phyloP scores from a whole-genome alignment of 2,888 invertebrate genomes.

The Sphecodes monilicornis region DNA sequence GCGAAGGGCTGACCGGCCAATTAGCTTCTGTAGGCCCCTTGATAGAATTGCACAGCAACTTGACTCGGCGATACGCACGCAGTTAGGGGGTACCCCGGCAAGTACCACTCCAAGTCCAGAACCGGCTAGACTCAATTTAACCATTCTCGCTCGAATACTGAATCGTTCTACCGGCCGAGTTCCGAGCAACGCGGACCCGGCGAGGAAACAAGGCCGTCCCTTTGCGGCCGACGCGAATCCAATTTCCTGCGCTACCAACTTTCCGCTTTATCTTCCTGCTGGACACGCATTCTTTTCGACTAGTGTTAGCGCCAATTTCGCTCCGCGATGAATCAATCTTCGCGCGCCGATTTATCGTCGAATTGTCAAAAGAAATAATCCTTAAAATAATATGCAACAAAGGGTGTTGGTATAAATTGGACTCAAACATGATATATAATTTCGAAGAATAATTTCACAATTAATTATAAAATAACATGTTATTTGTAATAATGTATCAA shows the following conservation, averaged over 20 bases:
- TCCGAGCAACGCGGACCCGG: background rate
- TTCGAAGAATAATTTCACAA: too few relatives aligned
- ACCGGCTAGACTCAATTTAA: conserved; percentile 67
- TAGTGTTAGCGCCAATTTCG: background rate
- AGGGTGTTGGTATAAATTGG: too few relatives aligned
- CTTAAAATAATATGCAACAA: too few relatives aligned
- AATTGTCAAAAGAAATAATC: background rate
- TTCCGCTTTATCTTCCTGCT: conserved; percentile 22
- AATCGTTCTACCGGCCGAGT: conserved; percentile 43
- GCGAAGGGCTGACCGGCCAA: conserved; percentile 78
- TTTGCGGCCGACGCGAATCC: conserved; percentile 54
- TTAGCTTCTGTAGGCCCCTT: conserved; percentile 77
- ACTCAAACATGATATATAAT: too few relatives aligned
- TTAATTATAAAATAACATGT: too few relatives aligned
- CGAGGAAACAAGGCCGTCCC: conserved; percentile 29
- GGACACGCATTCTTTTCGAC: conserved; percentile 26
- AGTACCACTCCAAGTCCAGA: conserved; percentile 64
- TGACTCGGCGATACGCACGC: conserved; percentile 64
- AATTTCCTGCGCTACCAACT: conserved; percentile 53
- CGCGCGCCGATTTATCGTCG: background rate
- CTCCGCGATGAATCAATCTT: background rate
- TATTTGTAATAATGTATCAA: too few relatives aligned
- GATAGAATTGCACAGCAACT: conserved; percentile 71
- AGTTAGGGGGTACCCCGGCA: conserved; percentile 47
- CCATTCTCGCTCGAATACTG: conserved; percentile 63